Base-by-base conservation (phyloP, 2,797 vertebrate species). In the Cephalopachus bancanus region DNA sequence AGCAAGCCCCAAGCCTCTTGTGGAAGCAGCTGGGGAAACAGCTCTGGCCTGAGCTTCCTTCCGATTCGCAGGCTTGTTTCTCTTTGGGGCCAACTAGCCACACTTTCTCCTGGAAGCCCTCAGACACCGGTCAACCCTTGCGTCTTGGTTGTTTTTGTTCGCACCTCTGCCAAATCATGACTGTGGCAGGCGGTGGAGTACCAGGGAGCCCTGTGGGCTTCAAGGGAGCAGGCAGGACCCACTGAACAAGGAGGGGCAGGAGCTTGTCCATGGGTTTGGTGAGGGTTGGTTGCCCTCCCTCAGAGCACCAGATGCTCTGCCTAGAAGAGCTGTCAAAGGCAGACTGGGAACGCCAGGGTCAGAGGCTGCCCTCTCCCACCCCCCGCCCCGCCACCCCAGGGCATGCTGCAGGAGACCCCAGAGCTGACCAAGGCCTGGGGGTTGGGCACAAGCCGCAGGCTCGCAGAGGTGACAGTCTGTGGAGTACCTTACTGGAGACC, bases 391-490 rank as follows among this genome's bases (percentile, higher is more conserved):
- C 37, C 3, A 3, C 37, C 37, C 37, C 37, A 37, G 3, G 83
- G 2, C 7, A 3, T 20, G 49, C 20, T 3, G 1, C 22, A 30
- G 28, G 64, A 78, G 60, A 33, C 19, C 20, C 75, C 0, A 2
- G 49, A 57, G 19, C 30, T 28, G 59, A 20, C 5, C 14, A 15
- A 57, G 30, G n/a, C 24, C 33, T 65, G 49, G 60, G 49, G 20
- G 37, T n/a, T 22, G 53, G 89, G 30, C 69, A 33, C 5, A 8
- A 51, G 49, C 49, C n/a, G 26, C 44, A 17, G 78, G 59, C 74
- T n/a, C 0, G 0, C 22, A 4, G 60, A 83, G 51, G 57, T 53
- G n/a, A 59, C 44, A 0, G 6, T 19, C 75, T 30, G 4, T 4
- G 44, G 59, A 3, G 12, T 2, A 5, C 16, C 28, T 64, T 9